phyloP scores from a whole-genome alignment of 64 coral and sea anemone genomes.

The Montipora sp. region DNA sequence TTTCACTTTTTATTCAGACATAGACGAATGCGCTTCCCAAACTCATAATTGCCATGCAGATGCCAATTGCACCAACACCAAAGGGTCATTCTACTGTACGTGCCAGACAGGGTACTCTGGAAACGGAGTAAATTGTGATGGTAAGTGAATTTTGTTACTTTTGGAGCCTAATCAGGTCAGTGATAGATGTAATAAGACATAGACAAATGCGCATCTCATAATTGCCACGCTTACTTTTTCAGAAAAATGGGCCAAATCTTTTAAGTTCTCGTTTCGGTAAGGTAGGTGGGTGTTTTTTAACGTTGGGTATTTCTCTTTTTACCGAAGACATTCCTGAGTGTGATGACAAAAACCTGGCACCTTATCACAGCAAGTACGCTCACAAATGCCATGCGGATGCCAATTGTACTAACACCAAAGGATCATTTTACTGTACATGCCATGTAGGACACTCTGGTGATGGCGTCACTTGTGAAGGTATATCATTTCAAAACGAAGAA shows the following conservation, averaged over 20 bases:
- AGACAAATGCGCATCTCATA: too few species aligned
- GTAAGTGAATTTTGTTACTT: not conserved
- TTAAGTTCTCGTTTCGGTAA: too few species aligned
- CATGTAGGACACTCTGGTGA: constrained; percentile 76
- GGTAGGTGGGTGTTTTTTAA: too few species aligned
- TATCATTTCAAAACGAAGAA: too few species aligned
- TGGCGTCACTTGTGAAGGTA: constrained; percentile 12
- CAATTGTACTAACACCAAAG: constrained; percentile 85
- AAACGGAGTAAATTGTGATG: constrained; percentile 64
- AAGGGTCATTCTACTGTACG: constrained; percentile 75
- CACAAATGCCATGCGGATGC: constrained; percentile 70
- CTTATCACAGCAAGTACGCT: constrained; percentile 9
- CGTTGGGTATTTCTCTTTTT: not conserved
- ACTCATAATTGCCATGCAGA: constrained; percentile 40
- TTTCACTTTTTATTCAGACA: not conserved
- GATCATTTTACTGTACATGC: constrained; percentile 74
- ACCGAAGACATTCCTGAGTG: constrained; percentile 67
- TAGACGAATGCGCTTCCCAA: not conserved
- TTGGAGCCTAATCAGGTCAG: too few species aligned
- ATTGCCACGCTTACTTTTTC: too few species aligned
- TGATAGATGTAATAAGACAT: too few species aligned
- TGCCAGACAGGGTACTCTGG: constrained; percentile 76
- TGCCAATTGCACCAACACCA: constrained; percentile 75
- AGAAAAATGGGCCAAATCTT: too few species aligned
- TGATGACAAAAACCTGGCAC: not conserved